Evolutionary conservation across 2,888 invertebrate species (phyloP), one percentile per base, ranked within the genome.

Genomic region (Punctoribates punctum): DNA sequence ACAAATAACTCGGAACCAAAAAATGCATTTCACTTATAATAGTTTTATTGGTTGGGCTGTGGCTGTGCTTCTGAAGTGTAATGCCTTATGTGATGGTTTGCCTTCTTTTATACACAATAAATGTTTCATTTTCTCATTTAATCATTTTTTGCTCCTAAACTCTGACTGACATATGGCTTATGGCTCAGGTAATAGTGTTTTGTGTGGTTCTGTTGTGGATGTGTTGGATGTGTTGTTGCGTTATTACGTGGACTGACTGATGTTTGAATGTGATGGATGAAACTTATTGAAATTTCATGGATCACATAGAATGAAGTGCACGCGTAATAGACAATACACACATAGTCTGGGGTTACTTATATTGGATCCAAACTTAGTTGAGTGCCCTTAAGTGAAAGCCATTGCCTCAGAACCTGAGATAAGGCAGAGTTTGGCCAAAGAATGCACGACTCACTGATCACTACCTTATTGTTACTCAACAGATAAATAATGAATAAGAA

Each of bases 251-350:
- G 20, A 38, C 20, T 38, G 70, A 70, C n/a, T 70, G 70, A 70
- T 70, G 70, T 38, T 34, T n/a, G 70, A 70, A 46, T 70, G 70
- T 70, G 70, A 70, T 70, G 70, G 70, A 70, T 70, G 70, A 70
- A 70, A 70, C 70, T 70, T 70, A 70, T 70, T 70, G 70, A 70
- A 70, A 70, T 70, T 70, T 70, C 70, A 70, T 70, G 70, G 70
- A 70, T 70, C 70, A 70, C 42, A 70, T 70, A 17, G 42, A 70
- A 70, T 70, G 38, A 42, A 70, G 38, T 70, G 46, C 70, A 65
- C 65, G 65, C 65, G 65, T 46, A 70, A 70, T 70, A 70, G 46
- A 70, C 70, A 34, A 34, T 34, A 65, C 65, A 65, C 34, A 65
- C 34, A 34, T 29, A 8, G n/a, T 8, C 20, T 29, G 29, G 29